A percentile compares a stretch with the other conserved stretches of the same genome.
Conservation (phyloP, 2,888 invertebrate genomes). For the Clunio marinus region DNA sequence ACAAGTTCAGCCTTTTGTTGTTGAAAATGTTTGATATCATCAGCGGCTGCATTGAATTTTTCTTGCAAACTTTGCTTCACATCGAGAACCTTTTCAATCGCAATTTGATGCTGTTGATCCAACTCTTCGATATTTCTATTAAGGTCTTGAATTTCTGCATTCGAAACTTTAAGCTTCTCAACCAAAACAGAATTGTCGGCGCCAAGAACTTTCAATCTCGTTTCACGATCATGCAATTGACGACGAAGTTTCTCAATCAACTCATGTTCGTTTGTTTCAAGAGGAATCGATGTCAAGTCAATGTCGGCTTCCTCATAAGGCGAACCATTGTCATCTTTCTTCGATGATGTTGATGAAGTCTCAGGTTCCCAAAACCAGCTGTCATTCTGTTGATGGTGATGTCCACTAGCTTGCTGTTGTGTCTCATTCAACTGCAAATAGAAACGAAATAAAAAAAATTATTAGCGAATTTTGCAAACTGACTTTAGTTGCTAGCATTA, state of each 20-base stretch:
- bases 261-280: conserved; percentile 42
- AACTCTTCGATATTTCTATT: conserved; percentile 63
- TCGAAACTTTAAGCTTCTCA: conserved; percentile 51
- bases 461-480: not conserved
- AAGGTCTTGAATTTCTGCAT: conserved; percentile 52
- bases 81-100: conserved; percentile 58
- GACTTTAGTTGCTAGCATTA: no score
- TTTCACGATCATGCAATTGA: conserved; percentile 51
- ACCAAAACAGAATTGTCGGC: conserved; percentile 53
- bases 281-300: conserved; percentile 45
- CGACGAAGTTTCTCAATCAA: conserved; percentile 53
- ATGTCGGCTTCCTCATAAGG: conserved; percentile 44
- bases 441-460: not conserved
- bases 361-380: conserved; percentile 52
- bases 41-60: conserved; percentile 48
- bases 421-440: conserved; percentile 27
- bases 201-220: conserved; percentile 49
- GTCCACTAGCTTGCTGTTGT: not conserved
- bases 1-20: conserved; percentile 44
- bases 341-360: conserved; percentile 42
- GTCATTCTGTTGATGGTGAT: conserved; percentile 44
- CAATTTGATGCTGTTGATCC: conserved; percentile 68
- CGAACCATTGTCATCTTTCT: conserved; percentile 44
- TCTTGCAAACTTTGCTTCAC: conserved; percentile 56
- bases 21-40: conserved; percentile 44